phyloP scores from a whole-genome alignment of 2,113 vertebrate species.

The Ammodytes dubius region DNA sequence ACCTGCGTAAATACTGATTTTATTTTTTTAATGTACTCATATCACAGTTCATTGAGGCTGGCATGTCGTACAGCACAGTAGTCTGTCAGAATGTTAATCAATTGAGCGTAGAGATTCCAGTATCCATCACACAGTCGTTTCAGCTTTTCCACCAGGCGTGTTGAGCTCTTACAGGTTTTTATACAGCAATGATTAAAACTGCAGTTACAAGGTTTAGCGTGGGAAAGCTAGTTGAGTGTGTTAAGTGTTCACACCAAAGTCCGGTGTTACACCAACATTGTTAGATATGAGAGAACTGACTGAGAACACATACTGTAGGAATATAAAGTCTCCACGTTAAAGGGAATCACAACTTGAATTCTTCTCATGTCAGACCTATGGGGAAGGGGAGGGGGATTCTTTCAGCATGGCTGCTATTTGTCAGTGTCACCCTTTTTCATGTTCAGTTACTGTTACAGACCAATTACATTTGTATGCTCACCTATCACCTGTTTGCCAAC shows the following conservation, averaged over 20 bases:
- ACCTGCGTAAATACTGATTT: background rate
- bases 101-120: too few species aligned
- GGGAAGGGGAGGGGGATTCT: background rate
- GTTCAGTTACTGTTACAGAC: constrained; percentile 5
- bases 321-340: background rate
- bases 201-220: background rate
- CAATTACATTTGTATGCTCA: constrained; percentile 20
- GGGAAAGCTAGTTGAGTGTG: background rate
- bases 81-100: background rate
- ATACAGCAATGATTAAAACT: background rate
- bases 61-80: background rate
- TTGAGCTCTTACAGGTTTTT: background rate
- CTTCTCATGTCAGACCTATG: background rate
- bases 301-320: background rate
- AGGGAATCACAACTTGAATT: background rate
- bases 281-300: background rate
- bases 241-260: background rate
- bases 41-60: background rate
- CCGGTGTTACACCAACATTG: background rate
- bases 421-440: constrained; percentile 43
- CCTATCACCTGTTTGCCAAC: constrained; percentile 33
- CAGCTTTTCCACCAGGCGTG: background rate
- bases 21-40: background rate
- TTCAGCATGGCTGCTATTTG: constrained; percentile 11
- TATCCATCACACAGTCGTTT: background rate